Conservation (phyloP, 2,797 vertebrate species). For the Ctenopoma multispine region DNA sequence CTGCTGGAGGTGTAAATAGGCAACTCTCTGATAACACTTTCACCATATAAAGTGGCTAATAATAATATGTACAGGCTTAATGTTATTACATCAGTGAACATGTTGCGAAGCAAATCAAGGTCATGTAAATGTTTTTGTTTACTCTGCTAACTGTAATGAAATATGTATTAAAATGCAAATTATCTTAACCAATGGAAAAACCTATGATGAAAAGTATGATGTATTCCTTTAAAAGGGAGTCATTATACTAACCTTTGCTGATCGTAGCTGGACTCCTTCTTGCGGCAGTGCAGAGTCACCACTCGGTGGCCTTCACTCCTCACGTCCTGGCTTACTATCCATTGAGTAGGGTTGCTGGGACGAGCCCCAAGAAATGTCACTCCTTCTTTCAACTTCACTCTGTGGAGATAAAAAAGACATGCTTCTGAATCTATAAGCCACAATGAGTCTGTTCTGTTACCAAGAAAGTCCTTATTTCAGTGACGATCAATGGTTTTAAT, state of each 20-base stretch:
- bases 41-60: no score
- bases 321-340: slow-evolving; percentile 92
- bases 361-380: slow-evolving; percentile 89
- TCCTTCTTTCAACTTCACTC: slow-evolving; percentile 96
- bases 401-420: slow-evolving; percentile 65
- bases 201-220: neutral
- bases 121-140: no score
- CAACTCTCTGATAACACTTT: no score
- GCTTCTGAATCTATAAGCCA: neutral
- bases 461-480: slow-evolving; percentile 25
- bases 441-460: slow-evolving; percentile 16
- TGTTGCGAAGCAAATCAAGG: no score
- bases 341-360: slow-evolving; percentile 90
- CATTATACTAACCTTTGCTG: slow-evolving; percentile 86
- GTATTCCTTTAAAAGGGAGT: slow-evolving; percentile 1
- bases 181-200: neutral
- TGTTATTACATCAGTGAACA: no score
- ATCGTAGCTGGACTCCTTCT: slow-evolving; percentile 84
- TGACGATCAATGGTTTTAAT: slow-evolving; percentile 14
- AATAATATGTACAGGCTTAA: no score
- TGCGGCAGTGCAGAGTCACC: slow-evolving; percentile 90
- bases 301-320: slow-evolving; percentile 90
- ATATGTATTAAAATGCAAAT: neutral
- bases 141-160: no score
- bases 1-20: no score